phyloP scores from a whole-genome alignment of 2,888 invertebrate genomes.

The Gortyna flavago region DNA sequence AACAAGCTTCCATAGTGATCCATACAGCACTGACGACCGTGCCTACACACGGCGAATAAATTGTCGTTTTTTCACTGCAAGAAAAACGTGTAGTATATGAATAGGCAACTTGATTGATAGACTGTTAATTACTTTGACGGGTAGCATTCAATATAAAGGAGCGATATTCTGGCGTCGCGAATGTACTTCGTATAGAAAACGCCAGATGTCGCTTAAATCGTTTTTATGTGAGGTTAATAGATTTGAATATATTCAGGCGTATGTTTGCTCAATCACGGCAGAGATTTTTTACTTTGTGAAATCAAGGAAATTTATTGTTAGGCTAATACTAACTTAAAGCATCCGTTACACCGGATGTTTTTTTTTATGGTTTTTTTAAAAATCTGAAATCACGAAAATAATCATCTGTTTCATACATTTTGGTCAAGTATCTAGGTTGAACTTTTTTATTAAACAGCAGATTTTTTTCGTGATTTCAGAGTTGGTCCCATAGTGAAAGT shows the following conservation, averaged over 20 bases:
- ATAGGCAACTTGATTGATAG: slow-evolving; percentile 35
- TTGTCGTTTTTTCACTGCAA: neutral
- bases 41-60: neutral
- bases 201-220: slow-evolving; percentile 13
- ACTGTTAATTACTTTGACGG: slow-evolving; percentile 45
- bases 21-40: too few species aligned
- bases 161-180: neutral
- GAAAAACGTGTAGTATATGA: slow-evolving; percentile 14
- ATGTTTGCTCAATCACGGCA: neutral
- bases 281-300: neutral
- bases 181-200: neutral
- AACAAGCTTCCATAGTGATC: too few species aligned
- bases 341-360: too few species aligned
- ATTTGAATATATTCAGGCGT: neutral
- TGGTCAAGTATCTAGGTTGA: too few species aligned
- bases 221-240: slow-evolving; percentile 1
- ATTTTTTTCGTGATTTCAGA: too few species aligned
- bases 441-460: too few species aligned
- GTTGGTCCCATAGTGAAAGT: too few species aligned
- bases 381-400: too few species aligned
- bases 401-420: too few species aligned
- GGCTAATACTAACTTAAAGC: neutral
- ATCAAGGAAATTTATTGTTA: neutral
- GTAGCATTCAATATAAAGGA: neutral
- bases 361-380: too few species aligned